Base-by-base conservation (phyloP, 2,888 invertebrate genomes). In the Callimorpha dominula region DNA sequence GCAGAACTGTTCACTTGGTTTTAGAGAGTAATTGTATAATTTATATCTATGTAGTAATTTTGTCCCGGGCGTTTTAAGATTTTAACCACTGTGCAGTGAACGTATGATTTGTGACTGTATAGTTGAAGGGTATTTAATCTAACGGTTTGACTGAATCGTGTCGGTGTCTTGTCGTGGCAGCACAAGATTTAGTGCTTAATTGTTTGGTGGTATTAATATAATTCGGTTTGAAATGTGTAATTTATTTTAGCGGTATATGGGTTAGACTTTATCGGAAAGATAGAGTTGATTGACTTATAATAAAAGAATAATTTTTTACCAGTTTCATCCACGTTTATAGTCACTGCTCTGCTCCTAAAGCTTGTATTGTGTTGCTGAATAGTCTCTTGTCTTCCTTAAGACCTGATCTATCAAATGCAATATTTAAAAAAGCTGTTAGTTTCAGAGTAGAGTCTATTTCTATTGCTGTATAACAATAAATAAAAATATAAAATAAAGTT, bases 11-110 rank as follows among this genome's bases (percentile, higher is more conserved):
- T 65, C 64, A 70, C 68, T 49, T 64, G 52, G 20, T 64, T 73
- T 78, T 69, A 75, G 79, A 85, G 83, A 90, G 91, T 90, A 87
- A 91, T 90, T 90, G 85, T 88, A 83, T 90, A 89, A 93, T 93
- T 93, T 92, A 91, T 90, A 87, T 88, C 83, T 88, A 31, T 31
- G 31, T 31, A 86, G 90, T 90, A 89, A 91, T 91, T 91, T 91
- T 88, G 89, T 90, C 86, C 83, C 79, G 80, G 84, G 82, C 81
- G 76, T 72, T 79, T 79, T 49, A 76, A 84, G 86, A 88, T 85
- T 87, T 87, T 83, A 85, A 79, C 82, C 81, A 79, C 75, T 75
- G 83, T 84, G 86, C 78, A 72, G 80, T 85, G 86, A 81, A 82
- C 74, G 82, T 85, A 83, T 87, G 86, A 88, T 87, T 87, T 85